Conservation (phyloP, 2,113 vertebrate species). For the Mobula hypostoma region DNA sequence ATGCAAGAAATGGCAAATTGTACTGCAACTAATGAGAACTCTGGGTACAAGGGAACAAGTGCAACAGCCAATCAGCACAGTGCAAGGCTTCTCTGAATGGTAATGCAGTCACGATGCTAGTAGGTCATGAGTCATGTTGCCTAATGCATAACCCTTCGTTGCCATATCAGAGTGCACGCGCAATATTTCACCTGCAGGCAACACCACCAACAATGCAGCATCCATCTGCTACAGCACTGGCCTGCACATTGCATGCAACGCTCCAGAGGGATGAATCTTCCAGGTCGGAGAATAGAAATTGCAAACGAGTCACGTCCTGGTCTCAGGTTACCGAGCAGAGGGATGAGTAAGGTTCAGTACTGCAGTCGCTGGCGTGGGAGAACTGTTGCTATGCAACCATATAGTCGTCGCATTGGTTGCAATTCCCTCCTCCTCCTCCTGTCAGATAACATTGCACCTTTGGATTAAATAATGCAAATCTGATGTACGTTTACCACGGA, state of each 20-base stretch:
- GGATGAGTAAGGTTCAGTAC: background rate
- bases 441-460: conserved; percentile 3
- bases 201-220: background rate
- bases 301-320: background rate
- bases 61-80: too few relatives aligned
- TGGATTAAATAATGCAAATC: conserved; percentile 8
- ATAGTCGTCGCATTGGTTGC: background rate
- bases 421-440: background rate
- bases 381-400: conserved; percentile 5
- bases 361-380: background rate
- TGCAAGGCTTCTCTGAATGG: background rate
- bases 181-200: background rate
- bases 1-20: background rate
- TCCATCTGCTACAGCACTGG: background rate
- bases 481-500: background rate
- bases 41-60: too few relatives aligned
- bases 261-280: background rate
- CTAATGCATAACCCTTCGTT: background rate
- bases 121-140: background rate
- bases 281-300: background rate
- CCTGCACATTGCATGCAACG: background rate
- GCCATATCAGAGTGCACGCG: too few relatives aligned
- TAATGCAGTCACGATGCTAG: background rate
- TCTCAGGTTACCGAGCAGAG: background rate
- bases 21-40: background rate